Percentiles rank a stretch among this genome's conserved stretches.
phyloP scores from a whole-genome alignment of 2,113 vertebrate genomes.

The Mesembrinibis cayennensis region DNA sequence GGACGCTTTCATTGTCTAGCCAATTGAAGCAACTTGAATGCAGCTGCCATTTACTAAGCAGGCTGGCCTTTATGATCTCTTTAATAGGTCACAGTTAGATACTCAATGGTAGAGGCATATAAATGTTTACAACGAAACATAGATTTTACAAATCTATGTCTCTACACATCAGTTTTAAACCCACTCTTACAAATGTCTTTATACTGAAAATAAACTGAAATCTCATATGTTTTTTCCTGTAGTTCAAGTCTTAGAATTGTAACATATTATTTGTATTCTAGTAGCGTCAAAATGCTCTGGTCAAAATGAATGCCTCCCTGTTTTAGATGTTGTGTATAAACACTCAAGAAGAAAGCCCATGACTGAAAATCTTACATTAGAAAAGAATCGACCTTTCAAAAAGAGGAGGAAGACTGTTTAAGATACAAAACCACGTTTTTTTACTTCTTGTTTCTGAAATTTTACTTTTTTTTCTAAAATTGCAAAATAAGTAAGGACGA shows the following conservation, averaged over 20 bases:
- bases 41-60: not conserved
- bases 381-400: not conserved
- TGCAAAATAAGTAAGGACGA: not conserved
- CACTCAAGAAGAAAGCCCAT: not conserved
- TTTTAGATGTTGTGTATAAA: not conserved
- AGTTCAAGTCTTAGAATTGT: not conserved
- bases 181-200: not conserved
- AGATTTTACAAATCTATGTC: not conserved
- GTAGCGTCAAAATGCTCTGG: not conserved
- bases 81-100: not conserved
- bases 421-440: not conserved
- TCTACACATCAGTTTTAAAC: not conserved
- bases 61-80: not conserved
- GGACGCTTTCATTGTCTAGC: not conserved
- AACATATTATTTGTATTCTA: slow-evolving; percentile 6
- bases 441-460: not conserved
- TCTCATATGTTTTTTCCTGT: not conserved
- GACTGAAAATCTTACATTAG: not conserved
- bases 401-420: not conserved
- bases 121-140: not conserved
- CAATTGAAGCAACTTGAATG: not conserved
- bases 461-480: not conserved
- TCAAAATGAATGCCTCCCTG: slow-evolving; percentile 4
- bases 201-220: not conserved
- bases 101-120: not conserved